Base-by-base conservation (phyloP, 2,888 invertebrate species). In the Trissolcus brochymenae region DNA sequence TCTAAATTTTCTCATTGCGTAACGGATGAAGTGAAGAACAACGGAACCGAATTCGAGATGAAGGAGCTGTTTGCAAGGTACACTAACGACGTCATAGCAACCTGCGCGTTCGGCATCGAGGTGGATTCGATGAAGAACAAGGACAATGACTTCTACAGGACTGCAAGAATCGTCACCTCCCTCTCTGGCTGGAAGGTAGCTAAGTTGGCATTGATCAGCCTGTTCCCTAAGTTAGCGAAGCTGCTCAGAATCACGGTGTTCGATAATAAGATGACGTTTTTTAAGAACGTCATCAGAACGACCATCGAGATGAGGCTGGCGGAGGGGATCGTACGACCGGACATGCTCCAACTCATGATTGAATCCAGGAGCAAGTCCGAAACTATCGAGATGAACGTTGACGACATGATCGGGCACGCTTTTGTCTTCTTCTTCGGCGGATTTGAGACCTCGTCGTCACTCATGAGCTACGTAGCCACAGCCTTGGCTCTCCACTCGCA, bases 311-410 rank as follows among this genome's bases (percentile, higher is more conserved):
- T 65, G 0, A 79, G 86, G 11, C 81, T 81, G 4, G 78, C 80
- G 6, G 14, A 80, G 0, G 80, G 79, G 0, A 83, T 85, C 17
- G 65, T 89, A 3, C 83, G 92, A 65, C 91, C 91, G 0, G 92
- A 92, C 78, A 91, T 92, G 91, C 90, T 92, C 7, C 91, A 92
- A 65, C 80, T 92, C 14, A 83, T 92, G 56, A 90, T 92, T 89
- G 91, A 92, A 64, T 84, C 84, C 0, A 78, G 83, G 25, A 13
- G 41, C n/a, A 56, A 56, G n/a, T 17, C 41, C 1, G 41, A 35
- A 4, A 0, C 0, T 4, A 61, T 70, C n/a, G 16, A 61, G 16
- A 29, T 71, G 7, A 60, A 71, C 21, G 11, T 57, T 0, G n/a
- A 55, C 0, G 62, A 62, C 6, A 71, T 71, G 62, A 71, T 62